Evolutionary conservation across 2,113 vertebrate species (phyloP), one percentile per base, ranked within the genome.

Genomic region (Hucho hucho): DNA sequence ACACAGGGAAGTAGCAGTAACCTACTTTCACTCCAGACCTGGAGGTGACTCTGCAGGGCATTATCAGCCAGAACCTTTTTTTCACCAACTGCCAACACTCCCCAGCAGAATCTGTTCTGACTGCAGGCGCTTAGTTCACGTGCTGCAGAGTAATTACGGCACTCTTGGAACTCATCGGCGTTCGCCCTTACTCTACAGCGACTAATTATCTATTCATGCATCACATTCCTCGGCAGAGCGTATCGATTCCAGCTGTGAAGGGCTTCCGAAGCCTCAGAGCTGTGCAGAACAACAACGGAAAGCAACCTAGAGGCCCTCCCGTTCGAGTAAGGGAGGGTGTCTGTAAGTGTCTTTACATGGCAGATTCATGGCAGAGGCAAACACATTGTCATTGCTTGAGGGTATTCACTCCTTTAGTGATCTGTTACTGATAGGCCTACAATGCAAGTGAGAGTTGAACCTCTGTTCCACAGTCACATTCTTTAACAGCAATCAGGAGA

Each of bases 141-240:
- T 70, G 64, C 75, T 78, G 83, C 81, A 86, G 86, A 76, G 67
- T 80, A 88, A 89, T 84, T 89, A 86, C 76, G 4, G 81, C 76
- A 83, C 71, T 68, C 83, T 85, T 72, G 6, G 81, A 75, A 83
- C 71, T 66, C 84, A 76, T 80, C 83, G 37, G 75, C 76, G 66
- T 87, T 81, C 73, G 87, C 86, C 81, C 78, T 43, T 56, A 73
- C 75, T 73, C 80, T 77, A 46, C 79, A 28, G 83, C 79, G 78
- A 85, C 82, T 86, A 88, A 87, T 88, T 81, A 83, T 90, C 79
- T 86, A 80, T 88, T 86, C 82, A 74, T 78, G 87, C 78, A 84
- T 83, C 76, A 63, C 86, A 85, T 76, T 90, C 80, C 66, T 79
- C 1, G 77, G 82, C 75, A 81, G 73, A 75, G 86, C 79, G 75